A percentile compares a stretch with the other conserved stretches of the same genome.
phyloP scores from a whole-genome alignment of 1,140 invertebrate genomes.

The Magallana gigas region DNA sequence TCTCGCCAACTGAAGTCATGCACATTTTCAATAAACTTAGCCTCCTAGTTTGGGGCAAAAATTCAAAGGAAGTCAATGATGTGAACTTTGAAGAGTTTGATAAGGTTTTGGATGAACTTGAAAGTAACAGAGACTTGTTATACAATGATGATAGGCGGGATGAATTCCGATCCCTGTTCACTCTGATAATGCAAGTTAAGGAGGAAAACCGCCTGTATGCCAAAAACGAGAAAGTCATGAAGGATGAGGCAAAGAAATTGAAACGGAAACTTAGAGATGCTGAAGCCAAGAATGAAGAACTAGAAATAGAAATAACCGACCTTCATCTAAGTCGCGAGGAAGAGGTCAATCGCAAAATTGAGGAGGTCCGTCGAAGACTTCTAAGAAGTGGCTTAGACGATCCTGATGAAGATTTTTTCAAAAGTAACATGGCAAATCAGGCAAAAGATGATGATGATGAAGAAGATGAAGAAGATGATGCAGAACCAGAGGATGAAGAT shows the following conservation, averaged over 20 bases:
- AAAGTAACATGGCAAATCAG: neutral
- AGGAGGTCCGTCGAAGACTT: neutral
- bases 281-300: neutral
- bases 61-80: constrained; percentile 22
- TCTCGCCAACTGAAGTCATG: constrained; percentile 26
- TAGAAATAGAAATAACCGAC: constrained; percentile 9
- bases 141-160: constrained; percentile 7
- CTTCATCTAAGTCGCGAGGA: neutral
- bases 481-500: neutral
- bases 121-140: constrained; percentile 25
- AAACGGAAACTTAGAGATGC: neutral
- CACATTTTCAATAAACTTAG: constrained; percentile 17
- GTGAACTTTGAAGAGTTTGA: constrained; percentile 35
- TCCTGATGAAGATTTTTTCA: constrained; percentile 20
- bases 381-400: neutral
- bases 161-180: constrained; percentile 11
- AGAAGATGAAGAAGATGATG: constrained; percentile 16
- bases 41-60: neutral
- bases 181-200: constrained; percentile 13
- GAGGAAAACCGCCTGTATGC: constrained; percentile 3
- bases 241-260: constrained; percentile 1
- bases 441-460: neutral
- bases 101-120: constrained; percentile 27
- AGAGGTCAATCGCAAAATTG: neutral
- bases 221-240: neutral